These are phyloP conservation scores for Julus scanicus DNA, from an alignment of 2,888 invertebrate genomes.

Conservation along the genomic window DNA sequence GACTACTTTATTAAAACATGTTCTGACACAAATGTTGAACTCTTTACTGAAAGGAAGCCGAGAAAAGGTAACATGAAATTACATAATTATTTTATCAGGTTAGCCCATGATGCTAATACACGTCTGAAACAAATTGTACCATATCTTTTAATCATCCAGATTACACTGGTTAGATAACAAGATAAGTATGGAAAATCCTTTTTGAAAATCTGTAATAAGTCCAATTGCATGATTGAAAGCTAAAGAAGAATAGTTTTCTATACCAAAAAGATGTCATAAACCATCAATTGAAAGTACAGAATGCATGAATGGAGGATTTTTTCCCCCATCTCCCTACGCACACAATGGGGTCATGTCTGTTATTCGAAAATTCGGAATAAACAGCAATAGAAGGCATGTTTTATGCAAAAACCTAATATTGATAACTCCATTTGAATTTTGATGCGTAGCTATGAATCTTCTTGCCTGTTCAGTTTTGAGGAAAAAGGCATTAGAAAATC, in stretches of 20 bases:
- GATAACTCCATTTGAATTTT: conserved; percentile 10
- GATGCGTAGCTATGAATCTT: conserved; percentile 9
- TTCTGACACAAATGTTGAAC: too few relatives aligned
- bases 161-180: too few relatives aligned
- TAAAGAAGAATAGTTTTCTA: neutral
- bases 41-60: too few relatives aligned
- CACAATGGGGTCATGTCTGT: conserved; percentile 8
- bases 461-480: neutral
- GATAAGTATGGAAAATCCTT: neutral
- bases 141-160: too few relatives aligned
- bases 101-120: too few relatives aligned
- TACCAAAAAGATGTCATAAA: neutral
- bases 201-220: neutral
- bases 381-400: conserved; percentile 1
- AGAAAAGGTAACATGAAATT: too few relatives aligned
- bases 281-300: neutral
- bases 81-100: too few relatives aligned
- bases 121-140: too few relatives aligned
- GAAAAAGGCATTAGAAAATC: neutral
- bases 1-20: too few relatives aligned
- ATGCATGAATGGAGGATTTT: conserved; percentile 19
- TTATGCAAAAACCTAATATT: conserved; percentile 1
- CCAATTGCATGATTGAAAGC: neutral
- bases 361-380: neutral
- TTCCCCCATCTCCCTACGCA: neutral